phyloP scores from a whole-genome alignment of 1,140 invertebrate genomes.

The Diprion similis region DNA sequence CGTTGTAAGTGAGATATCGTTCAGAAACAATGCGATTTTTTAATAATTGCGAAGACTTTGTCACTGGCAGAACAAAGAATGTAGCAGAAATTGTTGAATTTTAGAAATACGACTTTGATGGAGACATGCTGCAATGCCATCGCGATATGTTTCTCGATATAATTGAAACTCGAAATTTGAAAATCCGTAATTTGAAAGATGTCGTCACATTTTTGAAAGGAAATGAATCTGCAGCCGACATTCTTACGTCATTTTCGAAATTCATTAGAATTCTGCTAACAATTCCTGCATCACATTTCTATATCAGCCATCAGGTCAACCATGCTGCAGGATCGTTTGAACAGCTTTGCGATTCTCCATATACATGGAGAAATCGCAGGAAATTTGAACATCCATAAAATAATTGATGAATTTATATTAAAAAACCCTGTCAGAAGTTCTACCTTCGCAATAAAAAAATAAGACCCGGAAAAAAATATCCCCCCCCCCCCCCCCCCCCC shows the following conservation, averaged over 20 bases:
- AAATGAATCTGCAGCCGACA: conserved; percentile 8
- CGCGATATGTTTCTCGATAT: conserved; percentile 6
- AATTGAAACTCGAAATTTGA: conserved; percentile 8
- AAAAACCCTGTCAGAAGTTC: not conserved
- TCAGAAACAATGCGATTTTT: conserved; percentile 15
- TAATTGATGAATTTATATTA: conserved; percentile 7
- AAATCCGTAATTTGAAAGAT: conserved; percentile 13
- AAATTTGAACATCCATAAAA: conserved; percentile 22
- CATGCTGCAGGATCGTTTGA: conserved; percentile 29
- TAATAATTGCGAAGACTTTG: conserved; percentile 10
- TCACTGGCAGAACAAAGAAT: not conserved
- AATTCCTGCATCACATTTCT: conserved; percentile 28
- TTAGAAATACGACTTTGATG: conserved; percentile 19
- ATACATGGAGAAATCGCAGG: conserved; percentile 20
- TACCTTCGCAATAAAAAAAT: not conserved
- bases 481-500: not conserved
- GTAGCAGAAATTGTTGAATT: conserved; percentile 15
- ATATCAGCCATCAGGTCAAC: conserved; percentile 32
- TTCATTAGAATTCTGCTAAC: conserved; percentile 24
- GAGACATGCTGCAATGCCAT: conserved; percentile 3
- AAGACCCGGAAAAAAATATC: not conserved
- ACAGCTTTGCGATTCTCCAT: conserved; percentile 28
- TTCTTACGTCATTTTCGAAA: conserved; percentile 20
- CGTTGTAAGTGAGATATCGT: conserved; percentile 17
- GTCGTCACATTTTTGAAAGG: conserved; percentile 16